Evolutionary conservation across 2,113 vertebrate genomes (phyloP), one percentile per base, ranked within the genome.

Genomic region (Larimichthys polyactis): DNA sequence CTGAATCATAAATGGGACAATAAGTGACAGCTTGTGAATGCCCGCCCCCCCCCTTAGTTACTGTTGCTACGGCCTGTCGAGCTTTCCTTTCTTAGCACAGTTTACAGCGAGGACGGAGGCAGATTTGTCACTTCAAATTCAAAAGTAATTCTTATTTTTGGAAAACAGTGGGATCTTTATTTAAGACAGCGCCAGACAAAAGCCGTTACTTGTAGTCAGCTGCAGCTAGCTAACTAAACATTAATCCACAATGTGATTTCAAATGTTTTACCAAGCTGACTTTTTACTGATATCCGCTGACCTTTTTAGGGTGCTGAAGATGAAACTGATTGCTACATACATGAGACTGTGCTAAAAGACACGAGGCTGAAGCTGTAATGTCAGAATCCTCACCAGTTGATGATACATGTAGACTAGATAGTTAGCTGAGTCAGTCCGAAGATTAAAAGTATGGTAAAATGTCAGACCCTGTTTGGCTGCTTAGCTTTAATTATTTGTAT

Each of bases 1-100:
- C 40, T 78, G 73, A 75, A 55, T 60, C 48, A 72, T 44, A 55
- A 69, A 66, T 15, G 2, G 44, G 20, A 63, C 55, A 46, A 62
- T 51, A 36, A 76, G 4, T 43, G 64, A 57, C 22, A 11, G 20
- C 58, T 76, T 2, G 3, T 19, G 27, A 57, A 72, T 1, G 14
- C 46, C 22, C 44, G 3, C 51, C 27, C 62, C 27, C 27, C 27
- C 52, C 8, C 60, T 15, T 22, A 22, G 17, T 17, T 16, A 68
- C 49, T 19, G 62, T 32, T 67, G 40, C 70, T 24, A 20, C 4
- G 20, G 36, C 1, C 63, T 52, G 68, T 75, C 63, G 22, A 70
- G 70, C 77, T 77, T 52, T 67, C 19, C 17, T 46, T 64, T 76
- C 27, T 36, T 11, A 1, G 16, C 46, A 62, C n/a, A 55, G 40